Conservation (phyloP, 2,797 vertebrate species). For the Poecile montanus region DNA sequence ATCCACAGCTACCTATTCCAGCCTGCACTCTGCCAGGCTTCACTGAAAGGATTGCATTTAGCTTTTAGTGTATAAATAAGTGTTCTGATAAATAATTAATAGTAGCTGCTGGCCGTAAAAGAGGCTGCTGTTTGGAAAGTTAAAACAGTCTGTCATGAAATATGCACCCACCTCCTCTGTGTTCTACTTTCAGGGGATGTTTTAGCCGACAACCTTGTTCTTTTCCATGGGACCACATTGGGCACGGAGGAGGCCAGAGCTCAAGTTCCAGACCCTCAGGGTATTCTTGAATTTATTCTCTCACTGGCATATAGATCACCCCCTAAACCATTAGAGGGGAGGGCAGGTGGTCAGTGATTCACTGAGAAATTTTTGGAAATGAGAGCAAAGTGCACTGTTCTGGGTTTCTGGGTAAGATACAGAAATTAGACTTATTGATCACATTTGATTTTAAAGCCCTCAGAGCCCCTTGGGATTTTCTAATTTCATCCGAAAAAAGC, state of each 20-base stretch:
- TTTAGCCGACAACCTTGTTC: neutral
- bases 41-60: conserved; percentile 54
- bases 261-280: neutral
- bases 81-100: conserved; percentile 61
- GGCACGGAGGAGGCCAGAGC: neutral
- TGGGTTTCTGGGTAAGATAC: neutral
- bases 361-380: neutral
- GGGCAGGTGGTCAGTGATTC: neutral
- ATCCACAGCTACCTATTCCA: neutral
- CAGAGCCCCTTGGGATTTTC: neutral
- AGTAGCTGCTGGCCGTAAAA: conserved; percentile 48
- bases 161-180: conserved; percentile 24
- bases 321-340: neutral
- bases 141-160: conserved; percentile 32
- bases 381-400: neutral
- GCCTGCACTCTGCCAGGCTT: neutral
- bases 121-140: conserved; percentile 25
- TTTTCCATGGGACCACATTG: neutral
- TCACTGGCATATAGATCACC: neutral
- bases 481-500: neutral
- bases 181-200: conserved; percentile 9
- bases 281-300: neutral
- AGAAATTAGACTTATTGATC: neutral
- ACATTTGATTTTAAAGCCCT: neutral
- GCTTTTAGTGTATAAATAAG: conserved; percentile 57